phyloP scores from a whole-genome alignment of 2,888 invertebrate genomes.

The Oligia latruncula region DNA sequence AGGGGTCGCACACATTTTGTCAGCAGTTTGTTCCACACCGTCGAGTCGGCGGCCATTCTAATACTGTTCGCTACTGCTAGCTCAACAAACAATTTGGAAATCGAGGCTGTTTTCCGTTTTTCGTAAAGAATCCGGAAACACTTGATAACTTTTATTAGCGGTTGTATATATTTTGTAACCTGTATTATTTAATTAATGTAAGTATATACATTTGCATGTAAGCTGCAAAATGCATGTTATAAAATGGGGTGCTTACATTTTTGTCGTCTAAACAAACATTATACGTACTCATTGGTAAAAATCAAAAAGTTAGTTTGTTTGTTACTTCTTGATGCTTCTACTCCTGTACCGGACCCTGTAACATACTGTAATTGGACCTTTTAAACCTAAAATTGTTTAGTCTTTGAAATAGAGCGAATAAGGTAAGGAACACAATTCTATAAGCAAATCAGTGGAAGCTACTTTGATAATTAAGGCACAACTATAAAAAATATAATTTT shows the following conservation, averaged over 20 bases:
- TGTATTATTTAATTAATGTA: not conserved
- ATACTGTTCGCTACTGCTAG: slow-evolving; percentile 54
- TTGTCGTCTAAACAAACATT: not conserved
- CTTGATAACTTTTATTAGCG: not conserved
- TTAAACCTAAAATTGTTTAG: not conserved
- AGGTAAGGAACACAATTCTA: not conserved
- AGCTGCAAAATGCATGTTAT: not conserved
- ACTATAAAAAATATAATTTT: not conserved
- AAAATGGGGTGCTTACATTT: not conserved
- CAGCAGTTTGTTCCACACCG: slow-evolving; percentile 75
- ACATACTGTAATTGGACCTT: not conserved
- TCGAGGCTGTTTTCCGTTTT: not conserved
- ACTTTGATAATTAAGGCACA: not conserved
- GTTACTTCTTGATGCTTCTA: not conserved
- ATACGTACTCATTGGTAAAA: not conserved
- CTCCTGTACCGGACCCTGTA: not conserved
- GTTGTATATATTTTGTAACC: not conserved
- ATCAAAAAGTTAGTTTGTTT: not conserved
- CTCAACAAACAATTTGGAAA: slow-evolving; percentile 16
- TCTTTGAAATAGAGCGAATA: too few species aligned
- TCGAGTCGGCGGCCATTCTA: slow-evolving; percentile 64
- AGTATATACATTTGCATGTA: not conserved
- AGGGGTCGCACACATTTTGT: slow-evolving; percentile 76
- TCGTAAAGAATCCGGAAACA: not conserved
- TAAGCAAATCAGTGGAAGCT: not conserved